Base-by-base conservation (phyloP, 2,888 invertebrate species). In the Plebejus melissa region DNA sequence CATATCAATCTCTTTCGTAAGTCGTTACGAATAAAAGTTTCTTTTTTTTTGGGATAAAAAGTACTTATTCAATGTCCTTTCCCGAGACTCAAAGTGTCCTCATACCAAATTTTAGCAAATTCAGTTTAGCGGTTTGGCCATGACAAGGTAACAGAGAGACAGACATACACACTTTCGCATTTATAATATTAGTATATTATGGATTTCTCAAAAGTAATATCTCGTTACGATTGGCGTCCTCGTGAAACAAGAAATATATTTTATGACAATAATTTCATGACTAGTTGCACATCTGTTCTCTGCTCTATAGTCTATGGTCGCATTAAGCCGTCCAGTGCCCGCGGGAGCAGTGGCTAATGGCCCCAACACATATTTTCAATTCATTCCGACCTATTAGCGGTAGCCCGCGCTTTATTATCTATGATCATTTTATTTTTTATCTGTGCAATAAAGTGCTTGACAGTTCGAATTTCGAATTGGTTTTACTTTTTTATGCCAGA, bases 301-400 rank as follows among this genome's bases (percentile, higher is more conserved):
- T 86, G 84, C 5, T 70, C 58, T 65, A 65, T 65, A 74, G 76
- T 76, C 79, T 65, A 65, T 65, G 74, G 76, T 76, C 79, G 81
- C 84, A 85, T 87, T 87, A 87, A 84, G 83, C 82, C 80, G 80
- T 79, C 80, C 78, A 78, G 81, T 80, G 83, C 87, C 87, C 86
- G 80, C 84, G 88, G 87, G 88, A 87, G 79, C 75, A 80, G 82
- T 78, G 77, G 79, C 86, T 88, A 89, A 88, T 89, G 88, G 87
- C 80, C 77, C 82, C 84, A 80, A 88, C 89, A 88, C 88, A 89
- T 87, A 89, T 88, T 89, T 87, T 86, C 88, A 88, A 89, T 88
- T 88, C 88, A 84, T 86, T 84, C 83, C 81, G 78, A 79, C 81
- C 82, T 84, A 83, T 84, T 84, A 84, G 80, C 81, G 82, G 80